Evolutionary conservation across 2,888 invertebrate genomes (phyloP).

Genomic region (Torymus aiolomorphi): DNA sequence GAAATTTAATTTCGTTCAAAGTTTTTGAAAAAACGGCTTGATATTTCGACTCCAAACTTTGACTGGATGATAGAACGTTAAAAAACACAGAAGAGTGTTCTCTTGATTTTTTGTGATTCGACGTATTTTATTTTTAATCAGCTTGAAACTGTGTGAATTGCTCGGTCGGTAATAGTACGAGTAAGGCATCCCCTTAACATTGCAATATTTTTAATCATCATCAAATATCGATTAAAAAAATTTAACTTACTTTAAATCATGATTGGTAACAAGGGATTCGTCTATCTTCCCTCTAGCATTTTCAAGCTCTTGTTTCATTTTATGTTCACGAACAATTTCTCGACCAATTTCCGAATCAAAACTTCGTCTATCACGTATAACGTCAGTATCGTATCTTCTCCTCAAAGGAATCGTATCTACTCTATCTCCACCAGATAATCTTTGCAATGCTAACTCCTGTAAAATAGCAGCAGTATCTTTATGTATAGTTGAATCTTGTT

Average conservation of each 20-base stretch:
- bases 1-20: too few species aligned
- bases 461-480: slow-evolving; percentile 72
- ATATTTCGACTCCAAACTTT: too few species aligned
- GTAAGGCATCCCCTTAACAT: too few species aligned
- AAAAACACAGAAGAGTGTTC: too few species aligned
- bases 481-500: slow-evolving; percentile 68
- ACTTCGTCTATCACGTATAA: slow-evolving; percentile 70
- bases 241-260: slow-evolving; percentile 52
- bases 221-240: too few species aligned
- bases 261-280: slow-evolving; percentile 63
- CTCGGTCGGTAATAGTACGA: too few species aligned
- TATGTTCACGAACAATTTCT: slow-evolving; percentile 75
- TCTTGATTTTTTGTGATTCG: too few species aligned
- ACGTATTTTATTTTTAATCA: too few species aligned
- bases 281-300: slow-evolving; percentile 69
- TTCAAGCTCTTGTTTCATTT: slow-evolving; percentile 75
- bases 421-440: slow-evolving; percentile 70
- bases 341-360: slow-evolving; percentile 77
- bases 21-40: too few species aligned
- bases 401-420: slow-evolving; percentile 64
- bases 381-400: slow-evolving; percentile 67
- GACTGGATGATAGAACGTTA: too few species aligned
- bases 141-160: too few species aligned
- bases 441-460: slow-evolving; percentile 72
- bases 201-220: too few species aligned